Percentiles rank a stretch among this genome's conserved stretches.
These are phyloP conservation scores for Dasyurus viverrinus DNA, from an alignment of 2,113 vertebrate species.

Conservation along the genomic window DNA sequence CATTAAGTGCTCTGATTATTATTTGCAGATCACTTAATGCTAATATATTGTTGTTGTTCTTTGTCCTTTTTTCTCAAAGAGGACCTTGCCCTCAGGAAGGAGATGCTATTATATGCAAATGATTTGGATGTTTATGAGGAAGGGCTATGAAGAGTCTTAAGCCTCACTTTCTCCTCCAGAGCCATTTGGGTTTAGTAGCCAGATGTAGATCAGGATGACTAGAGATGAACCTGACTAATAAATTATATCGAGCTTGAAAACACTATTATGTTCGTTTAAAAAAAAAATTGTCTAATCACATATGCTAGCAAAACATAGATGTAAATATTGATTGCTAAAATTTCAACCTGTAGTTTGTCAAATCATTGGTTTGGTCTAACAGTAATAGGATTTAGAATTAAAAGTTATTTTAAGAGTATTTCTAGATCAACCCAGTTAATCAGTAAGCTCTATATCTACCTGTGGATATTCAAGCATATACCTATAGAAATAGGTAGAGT, in stretches of 20 bases:
- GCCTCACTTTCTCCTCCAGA: too few species aligned
- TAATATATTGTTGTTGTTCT: too few species aligned
- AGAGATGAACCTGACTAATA: neutral
- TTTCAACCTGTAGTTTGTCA: neutral
- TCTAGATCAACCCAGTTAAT: neutral
- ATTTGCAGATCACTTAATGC: neutral
- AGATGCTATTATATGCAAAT: too few species aligned
- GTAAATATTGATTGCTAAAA: neutral
- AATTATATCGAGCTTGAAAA: neutral
- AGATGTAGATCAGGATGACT: too few species aligned
- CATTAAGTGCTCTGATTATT: neutral
- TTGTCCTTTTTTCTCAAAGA: too few species aligned
- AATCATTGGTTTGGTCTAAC: neutral
- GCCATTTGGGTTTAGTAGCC: too few species aligned
- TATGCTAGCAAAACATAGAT: neutral
- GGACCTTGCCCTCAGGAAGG: too few species aligned
- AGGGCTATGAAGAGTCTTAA: too few species aligned
- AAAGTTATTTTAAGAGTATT: neutral
- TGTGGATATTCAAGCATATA: neutral
- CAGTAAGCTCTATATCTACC: neutral
- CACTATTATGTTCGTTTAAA: neutral
- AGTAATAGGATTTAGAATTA: neutral
- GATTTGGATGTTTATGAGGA: too few species aligned
- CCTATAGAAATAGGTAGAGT: neutral
- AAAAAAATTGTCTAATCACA: neutral